Evolutionary conservation across 1,140 invertebrate species (phyloP), one percentile per base, ranked within the genome.

Genomic region (Drosophila teissieri): DNA sequence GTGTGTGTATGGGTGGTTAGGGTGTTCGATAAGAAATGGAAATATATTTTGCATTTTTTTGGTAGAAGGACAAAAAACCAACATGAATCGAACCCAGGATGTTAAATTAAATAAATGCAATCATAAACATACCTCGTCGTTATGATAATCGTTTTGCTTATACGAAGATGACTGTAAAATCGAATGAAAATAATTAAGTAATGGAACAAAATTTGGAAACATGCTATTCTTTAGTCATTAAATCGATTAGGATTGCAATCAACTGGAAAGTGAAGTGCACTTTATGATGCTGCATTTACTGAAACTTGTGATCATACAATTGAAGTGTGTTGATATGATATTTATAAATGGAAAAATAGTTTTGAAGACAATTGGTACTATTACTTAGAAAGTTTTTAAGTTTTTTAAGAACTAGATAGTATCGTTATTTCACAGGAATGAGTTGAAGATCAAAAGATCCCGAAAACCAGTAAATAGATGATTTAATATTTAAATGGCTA

Each of bases 91-190:
- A 72, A 52, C 42, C 14, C 51, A 61, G 19, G 10, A 40, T 24
- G 22, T 15, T 24, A 83, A 79, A 82, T 63, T 10, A 86, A 64
- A 78, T 62, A 73, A 81, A 68, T 76, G 37, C 57, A 78, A 78
- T 78, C 55, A 83, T 68, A 78, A 83, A 88, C 84, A 52, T 89
- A 89, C 84, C 84, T 89, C 84, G 77, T 89, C 69, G 55, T 89
- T 89, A 63, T 63, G 48, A 84, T 90, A 89, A 72, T 89, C 85
- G 62, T 63, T 80, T 74, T 84, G 67, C 55, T 89, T 89, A 90
- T 89, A 89, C 85, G 84, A 89, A 75, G 80, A 69, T 80, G 85
- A 90, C 84, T 89, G 84, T 53, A 84, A 89, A 72, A 78, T 80
- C 65, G 61, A 84, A 89, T 80, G 79, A 36, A 89, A 74, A 70